phyloP scores from a whole-genome alignment of 2,888 invertebrate species.

The Mayetiola destructor region DNA sequence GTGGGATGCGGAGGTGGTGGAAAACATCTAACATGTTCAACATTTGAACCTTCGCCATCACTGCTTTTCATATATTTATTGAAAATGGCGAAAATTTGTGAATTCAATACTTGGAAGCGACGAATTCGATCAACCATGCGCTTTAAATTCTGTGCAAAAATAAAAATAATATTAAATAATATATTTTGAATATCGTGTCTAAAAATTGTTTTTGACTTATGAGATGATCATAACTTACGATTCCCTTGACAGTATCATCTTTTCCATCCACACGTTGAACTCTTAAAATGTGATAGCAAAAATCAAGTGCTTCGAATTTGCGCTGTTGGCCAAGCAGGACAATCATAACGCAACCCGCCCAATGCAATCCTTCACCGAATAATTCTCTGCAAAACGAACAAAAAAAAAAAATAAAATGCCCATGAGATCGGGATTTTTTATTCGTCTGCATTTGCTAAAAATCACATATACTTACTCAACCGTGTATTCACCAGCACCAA shows the following conservation, averaged over 20 bases:
- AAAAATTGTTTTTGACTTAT: background rate
- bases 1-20: conserved; percentile 82
- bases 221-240: conserved; percentile 64
- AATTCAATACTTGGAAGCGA: conserved; percentile 94
- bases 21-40: conserved; percentile 93
- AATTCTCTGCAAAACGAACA: too few relatives aligned
- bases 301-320: conserved; percentile 92
- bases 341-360: conserved; percentile 97
- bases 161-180: background rate
- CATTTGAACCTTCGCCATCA: conserved; percentile 67
- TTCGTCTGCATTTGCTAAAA: conserved; percentile 18
- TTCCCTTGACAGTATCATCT: conserved; percentile 87
- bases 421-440: too few relatives aligned
- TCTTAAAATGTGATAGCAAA: conserved; percentile 92
- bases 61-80: conserved; percentile 86
- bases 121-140: conserved; percentile 95
- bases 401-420: too few relatives aligned
- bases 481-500: conserved; percentile 88
- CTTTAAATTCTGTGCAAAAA: conserved; percentile 58
- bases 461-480: conserved; percentile 60
- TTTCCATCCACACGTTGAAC: conserved; percentile 94
- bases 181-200: background rate
- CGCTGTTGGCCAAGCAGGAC: conserved; percentile 88
- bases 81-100: conserved; percentile 90
- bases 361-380: conserved; percentile 96